Evolutionary conservation across 2,113 vertebrate genomes (phyloP).

Genomic region (Chelonoidis abingdonii): DNA sequence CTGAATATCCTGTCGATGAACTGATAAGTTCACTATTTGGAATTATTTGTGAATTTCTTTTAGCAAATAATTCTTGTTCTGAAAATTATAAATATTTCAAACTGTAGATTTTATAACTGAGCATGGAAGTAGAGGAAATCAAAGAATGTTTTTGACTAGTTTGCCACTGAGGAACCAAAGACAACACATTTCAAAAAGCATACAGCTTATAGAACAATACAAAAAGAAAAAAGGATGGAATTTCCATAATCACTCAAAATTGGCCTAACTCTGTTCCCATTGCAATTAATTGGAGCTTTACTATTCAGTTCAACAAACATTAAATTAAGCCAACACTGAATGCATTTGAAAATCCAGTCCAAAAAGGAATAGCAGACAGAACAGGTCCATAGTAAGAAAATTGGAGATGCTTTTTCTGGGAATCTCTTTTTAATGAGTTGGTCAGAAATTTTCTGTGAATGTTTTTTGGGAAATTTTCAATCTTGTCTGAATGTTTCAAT

Average conservation of each 20-base stretch:
- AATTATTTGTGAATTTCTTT: conserved; percentile 41
- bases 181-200: not conserved
- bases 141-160: not conserved
- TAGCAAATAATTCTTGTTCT: conserved; percentile 9
- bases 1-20: conserved; percentile 19
- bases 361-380: not conserved
- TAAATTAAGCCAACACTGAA: not conserved
- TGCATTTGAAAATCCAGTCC: not conserved
- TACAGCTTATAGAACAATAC: not conserved
- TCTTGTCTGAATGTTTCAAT: not conserved
- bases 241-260: not conserved
- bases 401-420: not conserved
- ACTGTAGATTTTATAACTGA: not conserved
- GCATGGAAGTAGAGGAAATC: not conserved
- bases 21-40: conserved; percentile 28
- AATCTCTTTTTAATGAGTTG: not conserved
- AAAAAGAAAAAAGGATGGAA: not conserved
- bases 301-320: not conserved
- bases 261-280: not conserved
- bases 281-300: not conserved
- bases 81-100: not conserved
- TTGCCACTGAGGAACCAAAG: not conserved
- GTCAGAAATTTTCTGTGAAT: not conserved
- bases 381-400: not conserved
- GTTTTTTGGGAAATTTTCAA: not conserved